Conservation (phyloP, 2,888 invertebrate species). For the Cantharis flavilabris region DNA sequence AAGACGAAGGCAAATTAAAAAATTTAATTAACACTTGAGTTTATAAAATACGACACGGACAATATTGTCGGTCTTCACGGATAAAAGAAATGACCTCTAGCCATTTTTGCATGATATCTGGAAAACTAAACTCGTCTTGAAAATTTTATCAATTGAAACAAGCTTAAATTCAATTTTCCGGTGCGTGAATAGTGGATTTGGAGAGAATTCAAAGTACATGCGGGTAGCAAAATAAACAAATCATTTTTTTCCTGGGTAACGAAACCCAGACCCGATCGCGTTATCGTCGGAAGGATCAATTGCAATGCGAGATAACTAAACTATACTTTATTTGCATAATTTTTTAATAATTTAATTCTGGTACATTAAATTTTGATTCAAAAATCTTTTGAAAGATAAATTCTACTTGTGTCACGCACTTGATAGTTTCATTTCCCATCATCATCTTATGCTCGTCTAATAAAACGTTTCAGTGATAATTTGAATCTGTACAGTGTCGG, state of each 20-base stretch:
- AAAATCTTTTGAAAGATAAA: background rate
- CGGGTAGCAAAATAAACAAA: background rate
- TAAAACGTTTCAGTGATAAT: slow-evolving; percentile 9
- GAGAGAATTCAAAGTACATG: background rate
- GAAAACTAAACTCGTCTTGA: background rate
- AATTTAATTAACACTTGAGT: background rate
- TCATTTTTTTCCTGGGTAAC: background rate
- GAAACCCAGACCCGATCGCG: background rate
- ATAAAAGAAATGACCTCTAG: background rate
- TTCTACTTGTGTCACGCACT: background rate
- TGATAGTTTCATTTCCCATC: background rate
- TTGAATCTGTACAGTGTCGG: slow-evolving; percentile 11
- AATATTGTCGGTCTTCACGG: background rate
- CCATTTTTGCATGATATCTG: background rate
- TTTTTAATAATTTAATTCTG: background rate
- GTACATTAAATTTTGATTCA: background rate
- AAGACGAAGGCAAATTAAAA: background rate
- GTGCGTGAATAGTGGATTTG: background rate
- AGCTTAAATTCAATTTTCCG: background rate
- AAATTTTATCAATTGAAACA: background rate
- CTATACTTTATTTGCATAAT: background rate
- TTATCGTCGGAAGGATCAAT: background rate
- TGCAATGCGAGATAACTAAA: background rate
- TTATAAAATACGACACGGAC: background rate
- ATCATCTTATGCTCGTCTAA: background rate